These are phyloP conservation scores for Rhodinocichla rosea DNA, from an alignment of 2,113 vertebrate species.

Conservation along the genomic window DNA sequence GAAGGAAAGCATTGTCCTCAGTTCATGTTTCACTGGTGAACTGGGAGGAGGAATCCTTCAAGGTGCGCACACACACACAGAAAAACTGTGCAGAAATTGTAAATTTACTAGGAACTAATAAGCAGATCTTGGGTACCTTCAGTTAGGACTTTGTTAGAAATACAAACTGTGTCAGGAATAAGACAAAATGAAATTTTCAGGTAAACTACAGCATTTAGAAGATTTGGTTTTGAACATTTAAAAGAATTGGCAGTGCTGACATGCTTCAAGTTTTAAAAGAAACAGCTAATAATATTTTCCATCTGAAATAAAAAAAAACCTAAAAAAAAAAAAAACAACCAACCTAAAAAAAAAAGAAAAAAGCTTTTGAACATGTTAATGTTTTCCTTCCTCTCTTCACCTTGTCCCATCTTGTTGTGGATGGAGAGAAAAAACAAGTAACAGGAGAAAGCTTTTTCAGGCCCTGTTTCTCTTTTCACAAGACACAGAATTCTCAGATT, in stretches of 20 bases:
- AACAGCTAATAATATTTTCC: neutral
- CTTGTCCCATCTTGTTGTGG: neutral
- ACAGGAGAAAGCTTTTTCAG: conserved; percentile 21
- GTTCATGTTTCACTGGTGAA: neutral
- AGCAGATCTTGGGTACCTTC: neutral
- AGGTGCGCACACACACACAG: neutral
- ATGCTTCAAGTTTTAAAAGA: neutral
- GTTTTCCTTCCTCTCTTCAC: neutral
- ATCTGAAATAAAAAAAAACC: neutral
- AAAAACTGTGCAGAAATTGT: neutral
- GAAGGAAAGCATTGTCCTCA: conserved; percentile 16
- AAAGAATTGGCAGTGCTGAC: neutral
- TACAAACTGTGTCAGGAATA: neutral
- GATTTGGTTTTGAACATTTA: neutral
- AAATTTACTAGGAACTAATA: neutral
- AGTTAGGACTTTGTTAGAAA: neutral
- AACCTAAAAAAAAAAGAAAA: neutral
- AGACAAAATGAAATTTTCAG: neutral
- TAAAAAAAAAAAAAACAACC: neutral
- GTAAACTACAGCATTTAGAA: neutral
- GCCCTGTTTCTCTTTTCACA: neutral
- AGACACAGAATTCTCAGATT: neutral
- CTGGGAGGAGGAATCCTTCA: neutral
- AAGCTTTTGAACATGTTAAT: neutral
- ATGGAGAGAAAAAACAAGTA: neutral